A percentile compares a stretch with the other conserved stretches of the same genome.
Conservation (phyloP, 2,113 vertebrate species). For the Gallinago jamesoni region DNA sequence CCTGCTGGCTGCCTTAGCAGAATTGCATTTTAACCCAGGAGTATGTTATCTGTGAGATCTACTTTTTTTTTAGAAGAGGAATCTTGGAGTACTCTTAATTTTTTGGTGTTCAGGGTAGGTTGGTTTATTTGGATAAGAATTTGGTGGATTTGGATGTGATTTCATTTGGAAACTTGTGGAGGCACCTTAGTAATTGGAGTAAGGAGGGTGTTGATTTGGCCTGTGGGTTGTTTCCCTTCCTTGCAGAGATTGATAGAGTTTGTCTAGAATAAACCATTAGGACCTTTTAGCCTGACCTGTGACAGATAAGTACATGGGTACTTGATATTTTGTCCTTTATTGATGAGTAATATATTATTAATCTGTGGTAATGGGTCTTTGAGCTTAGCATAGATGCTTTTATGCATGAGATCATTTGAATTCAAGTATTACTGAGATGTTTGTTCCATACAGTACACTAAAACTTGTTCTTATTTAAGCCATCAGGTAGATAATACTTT, state of each 20-base stretch:
- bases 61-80: neutral
- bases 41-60: fast-evolving
- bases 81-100: neutral
- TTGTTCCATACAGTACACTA: neutral
- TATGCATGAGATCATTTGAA: neutral
- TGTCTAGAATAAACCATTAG: neutral
- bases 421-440: neutral
- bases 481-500: neutral
- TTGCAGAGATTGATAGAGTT: neutral
- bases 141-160: neutral
- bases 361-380: neutral
- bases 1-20: fast-evolving
- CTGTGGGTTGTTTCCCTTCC: neutral
- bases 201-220: neutral
- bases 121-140: neutral
- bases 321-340: neutral
- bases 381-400: neutral
- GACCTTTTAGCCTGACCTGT: neutral
- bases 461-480: neutral
- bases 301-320: neutral
- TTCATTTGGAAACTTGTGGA: neutral
- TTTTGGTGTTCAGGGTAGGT: neutral
- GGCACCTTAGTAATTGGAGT: neutral
- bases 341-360: neutral
- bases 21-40: fast-evolving